These are phyloP conservation scores for Bufo gargarizans DNA, from an alignment of 2,113 vertebrate species.

Conservation along the genomic window DNA sequence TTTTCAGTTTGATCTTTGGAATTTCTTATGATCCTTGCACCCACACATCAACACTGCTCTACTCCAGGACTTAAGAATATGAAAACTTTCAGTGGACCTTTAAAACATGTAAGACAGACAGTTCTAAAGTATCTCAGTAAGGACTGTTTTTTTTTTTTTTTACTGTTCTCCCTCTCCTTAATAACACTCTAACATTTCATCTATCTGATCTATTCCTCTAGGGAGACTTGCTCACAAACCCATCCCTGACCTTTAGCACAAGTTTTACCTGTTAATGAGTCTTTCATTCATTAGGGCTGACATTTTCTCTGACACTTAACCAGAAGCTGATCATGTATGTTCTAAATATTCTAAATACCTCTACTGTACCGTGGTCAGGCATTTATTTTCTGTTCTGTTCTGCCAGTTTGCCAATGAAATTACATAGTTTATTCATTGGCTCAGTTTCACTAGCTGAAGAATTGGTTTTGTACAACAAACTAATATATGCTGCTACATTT, in stretches of 20 bases:
- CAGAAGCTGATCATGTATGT: background rate
- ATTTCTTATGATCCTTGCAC: slow-evolving; percentile 3
- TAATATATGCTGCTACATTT: slow-evolving; percentile 8
- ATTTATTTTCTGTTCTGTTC: background rate
- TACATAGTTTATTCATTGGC: background rate
- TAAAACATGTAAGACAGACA: background rate
- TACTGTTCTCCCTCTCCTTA: background rate
- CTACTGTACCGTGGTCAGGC: background rate
- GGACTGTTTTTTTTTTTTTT: background rate
- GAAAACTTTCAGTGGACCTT: slow-evolving; percentile 27
- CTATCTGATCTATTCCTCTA: slow-evolving; percentile 21
- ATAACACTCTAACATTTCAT: slow-evolving; percentile 24
- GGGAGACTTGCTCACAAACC: slow-evolving; percentile 20
- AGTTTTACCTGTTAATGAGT: slow-evolving; percentile 12
- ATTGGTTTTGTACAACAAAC: background rate
- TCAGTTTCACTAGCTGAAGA: background rate
- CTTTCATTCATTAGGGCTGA: slow-evolving; percentile 12
- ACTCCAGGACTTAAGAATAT: background rate
- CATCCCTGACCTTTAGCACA: slow-evolving; percentile 32
- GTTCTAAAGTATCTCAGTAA: background rate
- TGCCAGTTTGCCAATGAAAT: background rate
- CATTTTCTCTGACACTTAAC: slow-evolving; percentile 11
- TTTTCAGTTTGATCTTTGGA: slow-evolving; percentile 22
- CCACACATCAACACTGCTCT: background rate
- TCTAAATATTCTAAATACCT: slow-evolving; percentile 2